Evolutionary conservation across 1,140 invertebrate species (phyloP).

Genomic region (Planococcus citri): DNA sequence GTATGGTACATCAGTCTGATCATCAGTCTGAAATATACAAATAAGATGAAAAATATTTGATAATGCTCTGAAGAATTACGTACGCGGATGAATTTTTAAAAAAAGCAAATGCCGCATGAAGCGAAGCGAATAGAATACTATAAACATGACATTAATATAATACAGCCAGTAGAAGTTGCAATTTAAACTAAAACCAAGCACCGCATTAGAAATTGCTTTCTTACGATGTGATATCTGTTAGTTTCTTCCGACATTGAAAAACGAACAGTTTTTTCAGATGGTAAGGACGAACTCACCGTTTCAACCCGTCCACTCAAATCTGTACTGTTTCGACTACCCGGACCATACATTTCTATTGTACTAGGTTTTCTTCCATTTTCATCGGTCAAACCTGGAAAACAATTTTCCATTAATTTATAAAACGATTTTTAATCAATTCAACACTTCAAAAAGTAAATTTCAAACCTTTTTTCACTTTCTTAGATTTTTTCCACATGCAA

Average conservation of each 20-base stretch:
- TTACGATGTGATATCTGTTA: slow-evolving; percentile 6
- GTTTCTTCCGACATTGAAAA: background rate
- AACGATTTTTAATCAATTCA: background rate
- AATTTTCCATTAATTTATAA: background rate
- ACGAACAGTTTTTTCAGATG: background rate
- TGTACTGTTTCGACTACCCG: background rate
- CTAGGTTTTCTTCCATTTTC: background rate
- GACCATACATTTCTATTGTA: background rate
- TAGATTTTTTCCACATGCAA: background rate
- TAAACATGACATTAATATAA: background rate
- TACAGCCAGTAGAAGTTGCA: background rate
- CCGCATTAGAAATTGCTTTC: background rate
- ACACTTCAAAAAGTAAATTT: background rate
- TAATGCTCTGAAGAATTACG: background rate
- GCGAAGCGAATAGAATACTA: background rate
- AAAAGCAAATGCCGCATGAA: too few relatives aligned
- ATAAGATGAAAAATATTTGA: background rate
- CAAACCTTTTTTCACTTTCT: background rate
- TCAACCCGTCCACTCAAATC: background rate
- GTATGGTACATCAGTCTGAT: background rate
- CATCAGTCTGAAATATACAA: background rate
- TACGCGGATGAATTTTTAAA: background rate
- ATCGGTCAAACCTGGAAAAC: background rate
- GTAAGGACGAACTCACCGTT: slow-evolving; percentile 6
- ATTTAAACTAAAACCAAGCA: background rate